Evolutionary conservation across 2,888 invertebrate genomes (phyloP).

Genomic region (Mermis nigrescens): DNA sequence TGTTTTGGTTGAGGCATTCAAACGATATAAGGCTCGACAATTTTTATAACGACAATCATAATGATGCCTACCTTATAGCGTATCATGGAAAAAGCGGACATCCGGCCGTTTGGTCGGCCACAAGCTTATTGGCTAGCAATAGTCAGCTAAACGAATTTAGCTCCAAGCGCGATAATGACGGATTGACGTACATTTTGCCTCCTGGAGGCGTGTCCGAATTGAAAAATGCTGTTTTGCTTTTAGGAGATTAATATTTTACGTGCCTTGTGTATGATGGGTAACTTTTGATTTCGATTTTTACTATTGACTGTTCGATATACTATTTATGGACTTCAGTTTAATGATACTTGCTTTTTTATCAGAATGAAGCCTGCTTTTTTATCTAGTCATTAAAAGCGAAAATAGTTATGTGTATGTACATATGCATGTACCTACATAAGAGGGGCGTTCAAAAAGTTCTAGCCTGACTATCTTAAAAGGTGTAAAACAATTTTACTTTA

Average conservation of each 20-base stretch:
- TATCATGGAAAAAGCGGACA: slow-evolving; percentile 15
- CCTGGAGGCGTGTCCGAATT: background rate
- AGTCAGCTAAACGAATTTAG: slow-evolving; percentile 20
- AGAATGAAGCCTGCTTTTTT: no score
- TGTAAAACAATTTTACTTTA: no score
- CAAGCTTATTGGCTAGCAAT: slow-evolving; percentile 20
- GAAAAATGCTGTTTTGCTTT: background rate
- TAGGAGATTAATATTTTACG: background rate
- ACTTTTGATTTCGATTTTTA: no score
- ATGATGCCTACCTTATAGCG: background rate
- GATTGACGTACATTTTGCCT: slow-evolving; percentile 5
- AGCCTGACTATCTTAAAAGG: no score
- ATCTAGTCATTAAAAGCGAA: no score
- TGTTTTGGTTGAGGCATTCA: background rate
- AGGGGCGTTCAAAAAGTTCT: no score
- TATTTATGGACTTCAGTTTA: no score
- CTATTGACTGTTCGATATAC: no score
- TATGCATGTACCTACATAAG: no score
- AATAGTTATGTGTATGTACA: no score
- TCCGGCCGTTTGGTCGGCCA: slow-evolving; percentile 20
- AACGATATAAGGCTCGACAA: background rate
- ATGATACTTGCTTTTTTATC: no score
- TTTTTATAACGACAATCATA: background rate
- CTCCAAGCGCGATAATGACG: slow-evolving; percentile 12
- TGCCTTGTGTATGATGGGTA: no score